phyloP scores from a whole-genome alignment of 2,888 invertebrate species.

The Amphipyra berbera region DNA sequence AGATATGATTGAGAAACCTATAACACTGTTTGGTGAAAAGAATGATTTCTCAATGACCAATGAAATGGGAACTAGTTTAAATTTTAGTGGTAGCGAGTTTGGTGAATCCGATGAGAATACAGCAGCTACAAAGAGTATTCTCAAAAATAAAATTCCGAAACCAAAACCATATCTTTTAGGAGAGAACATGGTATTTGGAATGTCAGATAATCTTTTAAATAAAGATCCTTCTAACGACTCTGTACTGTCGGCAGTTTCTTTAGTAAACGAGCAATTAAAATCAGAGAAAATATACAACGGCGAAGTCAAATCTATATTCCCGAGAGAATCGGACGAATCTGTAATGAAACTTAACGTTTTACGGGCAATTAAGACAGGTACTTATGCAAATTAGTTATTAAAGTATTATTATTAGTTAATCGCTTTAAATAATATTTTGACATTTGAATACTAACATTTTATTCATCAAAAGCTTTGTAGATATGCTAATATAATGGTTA shows the following conservation, averaged over 20 bases:
- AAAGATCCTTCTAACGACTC: conserved; percentile 59
- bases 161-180: conserved; percentile 94
- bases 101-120: conserved; percentile 87
- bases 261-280: conserved; percentile 81
- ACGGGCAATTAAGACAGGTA: conserved; percentile 79
- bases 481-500: conserved; percentile 10
- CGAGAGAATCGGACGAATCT: conserved; percentile 61
- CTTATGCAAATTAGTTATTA: conserved; percentile 8
- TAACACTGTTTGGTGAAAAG: conserved; percentile 92
- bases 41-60: conserved; percentile 66
- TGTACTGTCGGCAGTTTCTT: conserved; percentile 75
- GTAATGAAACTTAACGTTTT: conserved; percentile 61
- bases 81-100: conserved; percentile 65
- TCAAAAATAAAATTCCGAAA: conserved; percentile 93
- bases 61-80: conserved; percentile 59
- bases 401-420: conserved; percentile 4
- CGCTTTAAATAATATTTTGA: neutral
- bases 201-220: conserved; percentile 59
- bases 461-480: neutral
- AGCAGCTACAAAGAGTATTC: conserved; percentile 92
- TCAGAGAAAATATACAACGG: conserved; percentile 67
- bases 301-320: conserved; percentile 64
- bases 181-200: conserved; percentile 90
- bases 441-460: neutral
- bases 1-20: conserved; percentile 86